Percentiles rank a stretch among this genome's conserved stretches.
phyloP scores from a whole-genome alignment of 1,140 invertebrate species.

The Lordiphosa mommai region DNA sequence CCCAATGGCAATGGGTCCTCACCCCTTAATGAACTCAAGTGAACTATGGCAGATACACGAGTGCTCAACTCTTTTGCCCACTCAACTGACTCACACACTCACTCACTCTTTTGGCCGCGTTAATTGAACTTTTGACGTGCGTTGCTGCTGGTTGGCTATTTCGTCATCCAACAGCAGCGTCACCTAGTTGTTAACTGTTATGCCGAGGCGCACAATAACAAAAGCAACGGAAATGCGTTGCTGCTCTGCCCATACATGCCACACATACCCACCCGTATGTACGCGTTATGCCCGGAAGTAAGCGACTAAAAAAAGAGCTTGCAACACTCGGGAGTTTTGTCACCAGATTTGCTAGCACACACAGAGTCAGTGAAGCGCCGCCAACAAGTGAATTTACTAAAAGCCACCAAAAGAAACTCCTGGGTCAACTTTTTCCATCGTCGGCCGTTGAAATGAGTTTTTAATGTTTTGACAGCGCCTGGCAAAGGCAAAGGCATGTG shows the following conservation, averaged over 20 bases:
- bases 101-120: constrained; percentile 14
- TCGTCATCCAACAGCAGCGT: constrained; percentile 37
- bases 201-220: constrained; percentile 39
- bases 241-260: too few relatives aligned
- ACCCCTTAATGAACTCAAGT: constrained; percentile 53
- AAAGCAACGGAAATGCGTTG: constrained; percentile 64
- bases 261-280: constrained; percentile 58
- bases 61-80: constrained; percentile 4
- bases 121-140: constrained; percentile 60
- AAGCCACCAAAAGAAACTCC: constrained; percentile 24
- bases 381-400: constrained; percentile 38
- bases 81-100: not conserved
- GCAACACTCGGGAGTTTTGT: constrained; percentile 29
- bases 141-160: constrained; percentile 13
- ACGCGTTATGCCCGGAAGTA: constrained; percentile 38
- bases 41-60: constrained; percentile 36
- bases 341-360: not conserved
- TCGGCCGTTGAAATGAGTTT: constrained; percentile 22
- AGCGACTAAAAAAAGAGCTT: constrained; percentile 16
- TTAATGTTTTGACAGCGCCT: constrained; percentile 24
- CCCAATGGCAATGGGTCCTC: constrained; percentile 40
- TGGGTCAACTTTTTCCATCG: not conserved
- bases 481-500: too few relatives aligned
- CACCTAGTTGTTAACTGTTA: constrained; percentile 46
- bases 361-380: constrained; percentile 52